Evolutionary conservation across 2,113 vertebrate genomes (phyloP), one percentile per base, ranked within the genome.

Genomic region (Psammodynastes pulverulentus): DNA sequence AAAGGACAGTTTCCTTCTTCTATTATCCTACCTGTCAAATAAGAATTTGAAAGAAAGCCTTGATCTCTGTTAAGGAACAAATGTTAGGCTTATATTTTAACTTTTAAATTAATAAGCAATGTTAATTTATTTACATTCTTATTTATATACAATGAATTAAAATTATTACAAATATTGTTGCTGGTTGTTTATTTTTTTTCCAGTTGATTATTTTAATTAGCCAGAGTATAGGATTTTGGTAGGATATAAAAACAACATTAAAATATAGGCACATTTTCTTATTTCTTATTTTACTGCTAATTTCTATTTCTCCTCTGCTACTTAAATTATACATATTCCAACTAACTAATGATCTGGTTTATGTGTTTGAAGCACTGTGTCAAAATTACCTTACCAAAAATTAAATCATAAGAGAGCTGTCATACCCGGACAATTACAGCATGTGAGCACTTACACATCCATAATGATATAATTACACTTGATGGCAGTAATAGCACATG

Each of bases 381-480:
- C 45, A n/a, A 88, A 84, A 96, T 95, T 93, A 94, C 79, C 5
- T 34, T 86, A 17, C 39, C 89, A 34, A 26, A 92, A 85, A 94
- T 92, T 5, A 4, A 94, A 72, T 34, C 53, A 92, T 85, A 43
- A 92, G 49, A 93, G 45, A 96, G 21, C 34, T 93, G 62, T 51
- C 90, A 95, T 92, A 93, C 94, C 93, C 95, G 95, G 53, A 89
- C 94, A 95, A 95, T 85, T 93, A 92, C 90, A 84, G 46, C 93
- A 94, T 34, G 10, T 86, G 46, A 94, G 94, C 21, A 93, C 90
- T 85, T 91, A 91, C 67, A 95, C 87, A 13, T 95, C 95, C 93
- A 95, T 96, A 96, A 96, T 96, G 93, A 95, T 84, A 92, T 96
- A 96, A 97, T 96, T 94, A 95, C 96, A 96, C 96, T 96, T 97